Percentiles rank a stretch among this genome's conserved stretches.
Evolutionary conservation across 2,888 invertebrate genomes (phyloP).

Genomic region (Melinaea menophilus): DNA sequence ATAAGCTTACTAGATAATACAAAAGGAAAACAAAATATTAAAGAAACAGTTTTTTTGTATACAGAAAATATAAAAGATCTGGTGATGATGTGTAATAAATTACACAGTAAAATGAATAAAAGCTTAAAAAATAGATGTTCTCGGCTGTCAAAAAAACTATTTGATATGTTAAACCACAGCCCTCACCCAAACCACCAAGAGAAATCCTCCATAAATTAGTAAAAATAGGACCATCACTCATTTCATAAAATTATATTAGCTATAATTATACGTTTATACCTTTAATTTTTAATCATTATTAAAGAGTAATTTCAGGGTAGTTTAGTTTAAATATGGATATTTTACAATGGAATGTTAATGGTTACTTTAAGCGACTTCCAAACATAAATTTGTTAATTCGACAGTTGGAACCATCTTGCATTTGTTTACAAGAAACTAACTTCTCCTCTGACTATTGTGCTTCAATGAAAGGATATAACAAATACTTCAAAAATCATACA

Average conservation of each 20-base stretch:
- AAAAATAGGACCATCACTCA: no score
- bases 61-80: constrained; percentile 13
- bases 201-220: no score
- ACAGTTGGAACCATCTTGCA: constrained; percentile 13
- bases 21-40: constrained; percentile 23
- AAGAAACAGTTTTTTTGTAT: constrained; percentile 12
- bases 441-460: constrained; percentile 17
- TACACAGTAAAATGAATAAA: constrained; percentile 16
- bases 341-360: constrained; percentile 16
- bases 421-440: constrained; percentile 26
- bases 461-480: constrained; percentile 14
- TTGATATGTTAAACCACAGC: constrained; percentile 1
- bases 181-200: no score
- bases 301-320: no score
- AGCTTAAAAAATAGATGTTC: constrained; percentile 15
- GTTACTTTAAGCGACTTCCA: constrained; percentile 15
- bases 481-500: constrained; percentile 1
- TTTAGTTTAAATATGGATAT: constrained; percentile 1
- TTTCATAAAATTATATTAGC: no score
- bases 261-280: no score
- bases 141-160: constrained; percentile 7
- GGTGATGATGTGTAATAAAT: constrained; percentile 10
- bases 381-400: constrained; percentile 17
- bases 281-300: no score
- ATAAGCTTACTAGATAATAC: constrained; percentile 25